Percentiles rank a stretch among this genome's conserved stretches.
phyloP scores from a whole-genome alignment of 1,140 invertebrate species.

The Onthophagus taurus region DNA sequence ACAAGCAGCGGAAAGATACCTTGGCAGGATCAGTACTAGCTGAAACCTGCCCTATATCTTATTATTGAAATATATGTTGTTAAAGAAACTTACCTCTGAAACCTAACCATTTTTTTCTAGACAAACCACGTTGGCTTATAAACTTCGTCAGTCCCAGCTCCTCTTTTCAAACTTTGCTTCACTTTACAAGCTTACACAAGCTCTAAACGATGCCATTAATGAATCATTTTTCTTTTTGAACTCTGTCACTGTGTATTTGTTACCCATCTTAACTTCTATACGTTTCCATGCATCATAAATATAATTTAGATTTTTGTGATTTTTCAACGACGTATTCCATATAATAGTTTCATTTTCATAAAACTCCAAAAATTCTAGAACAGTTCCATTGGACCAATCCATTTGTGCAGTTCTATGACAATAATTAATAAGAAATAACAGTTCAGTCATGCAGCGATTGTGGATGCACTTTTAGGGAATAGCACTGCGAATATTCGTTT shows the following conservation, averaged over 20 bases:
- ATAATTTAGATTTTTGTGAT: constrained; percentile 15
- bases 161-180: constrained; percentile 12
- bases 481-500: no score
- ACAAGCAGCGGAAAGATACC: no score
- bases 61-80: no score
- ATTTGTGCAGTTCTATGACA: no score
- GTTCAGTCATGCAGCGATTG: no score
- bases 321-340: constrained; percentile 7
- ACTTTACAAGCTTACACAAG: no score
- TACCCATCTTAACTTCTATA: constrained; percentile 3
- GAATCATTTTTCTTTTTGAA: neutral
- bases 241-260: neutral
- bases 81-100: no score
- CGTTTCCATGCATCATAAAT: constrained; percentile 17
- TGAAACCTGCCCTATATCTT: no score
- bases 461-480: no score
- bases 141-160: constrained; percentile 16
- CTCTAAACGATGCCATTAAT: neutral
- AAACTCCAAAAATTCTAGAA: constrained; percentile 17
- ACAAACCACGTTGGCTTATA: constrained; percentile 22
- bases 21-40: no score
- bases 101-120: constrained; percentile 18
- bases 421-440: no score
- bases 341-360: constrained; percentile 15
- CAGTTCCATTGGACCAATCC: constrained; percentile 14